Percentiles rank a stretch among this genome's conserved stretches.
Conservation (phyloP, 2,888 invertebrate species). For the Andrena chrysosceles region DNA sequence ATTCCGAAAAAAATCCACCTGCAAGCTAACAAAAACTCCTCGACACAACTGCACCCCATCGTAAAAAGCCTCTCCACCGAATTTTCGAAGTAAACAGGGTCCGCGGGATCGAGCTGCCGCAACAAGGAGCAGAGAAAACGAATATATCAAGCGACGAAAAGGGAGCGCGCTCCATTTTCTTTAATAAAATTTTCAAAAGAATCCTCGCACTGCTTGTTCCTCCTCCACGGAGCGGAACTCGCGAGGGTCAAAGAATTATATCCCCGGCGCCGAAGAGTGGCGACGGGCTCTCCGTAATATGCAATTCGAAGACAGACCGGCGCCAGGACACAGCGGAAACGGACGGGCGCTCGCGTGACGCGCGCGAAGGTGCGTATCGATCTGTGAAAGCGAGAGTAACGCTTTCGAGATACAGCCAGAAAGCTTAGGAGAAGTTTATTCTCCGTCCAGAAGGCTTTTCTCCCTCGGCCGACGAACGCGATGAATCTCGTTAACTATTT, state of each 20-base stretch:
- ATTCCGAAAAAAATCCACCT: background rate
- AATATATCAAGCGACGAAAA: constrained; percentile 38
- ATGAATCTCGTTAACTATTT: constrained; percentile 66
- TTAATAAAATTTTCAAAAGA: constrained; percentile 20
- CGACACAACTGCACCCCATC: background rate
- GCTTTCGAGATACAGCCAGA: constrained; percentile 9
- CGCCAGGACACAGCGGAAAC: background rate
- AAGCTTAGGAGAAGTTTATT: background rate
- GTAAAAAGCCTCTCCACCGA: constrained; percentile 1
- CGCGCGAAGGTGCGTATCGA: constrained; percentile 57
- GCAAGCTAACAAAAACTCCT: background rate
- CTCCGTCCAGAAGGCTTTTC: background rate
- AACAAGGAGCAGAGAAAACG: constrained; percentile 8
- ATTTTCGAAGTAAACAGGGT: constrained; percentile 20
- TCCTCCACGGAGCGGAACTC: constrained; percentile 12
- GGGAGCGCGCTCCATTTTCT: constrained; percentile 20
- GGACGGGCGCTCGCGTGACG: constrained; percentile 3
- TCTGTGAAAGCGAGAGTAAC: constrained; percentile 60
- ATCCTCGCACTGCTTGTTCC: constrained; percentile 29
- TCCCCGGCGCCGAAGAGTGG: background rate
- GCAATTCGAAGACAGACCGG: constrained; percentile 12
- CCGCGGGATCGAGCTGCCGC: background rate
- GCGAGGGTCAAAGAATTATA: constrained; percentile 23
- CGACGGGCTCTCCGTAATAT: background rate
- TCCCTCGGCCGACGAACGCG: constrained; percentile 15